Evolutionary conservation across 2,888 invertebrate genomes (phyloP), one percentile per base, ranked within the genome.

Genomic region (Drosophila robusta): DNA sequence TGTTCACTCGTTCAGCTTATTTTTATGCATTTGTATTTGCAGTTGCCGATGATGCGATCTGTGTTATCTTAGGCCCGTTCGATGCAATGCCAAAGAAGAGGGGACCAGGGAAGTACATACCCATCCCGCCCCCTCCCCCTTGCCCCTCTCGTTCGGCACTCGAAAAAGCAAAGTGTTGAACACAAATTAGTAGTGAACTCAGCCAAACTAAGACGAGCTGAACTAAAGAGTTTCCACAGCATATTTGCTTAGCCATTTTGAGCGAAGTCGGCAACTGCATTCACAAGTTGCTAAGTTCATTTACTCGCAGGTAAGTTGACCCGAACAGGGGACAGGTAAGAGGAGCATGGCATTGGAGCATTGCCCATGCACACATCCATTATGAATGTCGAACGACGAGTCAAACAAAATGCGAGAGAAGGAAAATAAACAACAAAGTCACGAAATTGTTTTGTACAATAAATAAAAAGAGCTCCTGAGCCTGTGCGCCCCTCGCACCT

Each of bases 401-500:
- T 69, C 58, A 80, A 83, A 70, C 72, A 71, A 87, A 89, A 87
- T 83, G 73, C 62, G 69, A 75, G 69, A 75, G 66, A 86, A 71
- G 34, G 34, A 51, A 61, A 73, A 77, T 70, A 71, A 87, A 80
- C 83, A 87, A 78, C 69, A 80, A 84, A 80, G 87, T 85, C 85
- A 85, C 79, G 76, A 89, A 85, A 89, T 81, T 87, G 89, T 89
- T 84, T 89, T 85, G 76, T 69, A 76, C 82, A 87, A 85, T 81
- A 85, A 89, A 89, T 89, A 85, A 89, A 76, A 84, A 34, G 4
- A 12, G 61, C 34, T 29, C 11, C 32, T 32, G 3, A 11, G 34
- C 34, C 9, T 29, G 9, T 29, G 29, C 2, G 3, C 3, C 29
- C 9, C 29, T 29, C 22, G 26, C 2, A 9, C 3, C 29, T 29